Evolutionary conservation across 2,888 invertebrate species (phyloP).

Genomic region (Acronicta alni): DNA sequence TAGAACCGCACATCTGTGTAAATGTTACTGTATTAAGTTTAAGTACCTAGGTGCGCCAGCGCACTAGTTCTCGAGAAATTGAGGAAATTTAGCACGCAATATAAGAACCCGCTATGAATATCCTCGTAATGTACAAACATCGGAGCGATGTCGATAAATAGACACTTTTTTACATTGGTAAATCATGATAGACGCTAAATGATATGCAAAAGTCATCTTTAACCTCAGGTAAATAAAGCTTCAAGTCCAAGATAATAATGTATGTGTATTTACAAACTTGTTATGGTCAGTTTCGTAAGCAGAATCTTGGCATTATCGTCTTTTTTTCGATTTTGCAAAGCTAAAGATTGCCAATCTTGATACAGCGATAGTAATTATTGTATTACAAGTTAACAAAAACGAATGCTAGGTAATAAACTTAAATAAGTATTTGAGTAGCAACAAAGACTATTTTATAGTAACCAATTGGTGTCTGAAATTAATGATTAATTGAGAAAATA

Average conservation of each 20-base stretch:
- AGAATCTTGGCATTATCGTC: slow-evolving; percentile 50
- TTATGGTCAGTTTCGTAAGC: slow-evolving; percentile 56
- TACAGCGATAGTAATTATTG: slow-evolving; percentile 48
- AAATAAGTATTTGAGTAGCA: slow-evolving; percentile 4
- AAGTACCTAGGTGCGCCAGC: slow-evolving; percentile 3
- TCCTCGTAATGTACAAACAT: slow-evolving; percentile 14
- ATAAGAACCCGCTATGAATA: slow-evolving; percentile 12
- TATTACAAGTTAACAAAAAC: slow-evolving; percentile 38
- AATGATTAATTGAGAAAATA: background rate
- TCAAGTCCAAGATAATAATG: slow-evolving; percentile 9
- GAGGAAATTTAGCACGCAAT: slow-evolving; percentile 17
- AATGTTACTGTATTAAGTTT: slow-evolving; percentile 16
- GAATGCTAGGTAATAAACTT: slow-evolving; percentile 8
- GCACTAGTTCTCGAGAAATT: slow-evolving; percentile 16
- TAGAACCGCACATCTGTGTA: slow-evolving; percentile 31
- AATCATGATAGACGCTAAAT: slow-evolving; percentile 10
- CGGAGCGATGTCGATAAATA: slow-evolving; percentile 23
- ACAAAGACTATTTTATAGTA: background rate
- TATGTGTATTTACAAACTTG: slow-evolving; percentile 26
- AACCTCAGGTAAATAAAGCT: background rate
- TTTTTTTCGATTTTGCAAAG: slow-evolving; percentile 55
- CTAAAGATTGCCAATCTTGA: slow-evolving; percentile 57
- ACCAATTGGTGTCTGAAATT: no score
- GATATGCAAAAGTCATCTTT: slow-evolving; percentile 16
- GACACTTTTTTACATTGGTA: slow-evolving; percentile 17